Base-by-base conservation (phyloP, 1,140 invertebrate genomes). In the Pseudomyrmex cubaensis region DNA sequence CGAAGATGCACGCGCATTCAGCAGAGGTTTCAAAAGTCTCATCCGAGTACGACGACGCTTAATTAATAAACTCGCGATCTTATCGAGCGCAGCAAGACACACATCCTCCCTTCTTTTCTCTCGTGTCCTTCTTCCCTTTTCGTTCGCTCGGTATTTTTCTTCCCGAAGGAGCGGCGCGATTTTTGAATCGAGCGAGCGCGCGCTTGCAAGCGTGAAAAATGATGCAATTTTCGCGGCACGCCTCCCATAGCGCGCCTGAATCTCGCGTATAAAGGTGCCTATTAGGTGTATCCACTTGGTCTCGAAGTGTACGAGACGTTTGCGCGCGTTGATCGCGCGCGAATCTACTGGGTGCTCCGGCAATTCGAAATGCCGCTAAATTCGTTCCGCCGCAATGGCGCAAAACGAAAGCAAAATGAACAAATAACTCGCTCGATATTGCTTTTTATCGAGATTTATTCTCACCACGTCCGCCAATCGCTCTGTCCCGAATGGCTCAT, bases 1-100 rank as follows among this genome's bases (percentile, higher is more conserved):
- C 56, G 35, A 4, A 35, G 13, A 17, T 59, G 12, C 15, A 50
- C 44, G 67, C 44, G 17, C 8, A 5, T 82, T 73, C 52, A 20
- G 82, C 54, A 72, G 52, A 84, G 61, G 63, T 76, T 87, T 80
- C 77, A 77, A 84, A 87, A 57, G 52, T 35, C 67, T 83, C 72
- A 15, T 80, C 54, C 73, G 56, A 82, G 64, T 63, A 74, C 61
- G 48, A 74, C 61, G 48, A 8, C 66, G 76, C 75, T 90, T 90
- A 88, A 90, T 90, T 90, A 90, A 87, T 90, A 90, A 90, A 85
- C 85, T 73, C 62, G 67, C 80, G 87, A 90, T 89, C 89, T 89
- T 90, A 90, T 90, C 90, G 80, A 52, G 63, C 78, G 25, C 74
- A 83, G 72, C 87, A 84, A 90, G 89, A 87, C 80, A 84, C 89